Evolutionary conservation across 53 echinoderm and acorn worm genomes (phyloP).

Genomic region (Actinopyga echinites): DNA sequence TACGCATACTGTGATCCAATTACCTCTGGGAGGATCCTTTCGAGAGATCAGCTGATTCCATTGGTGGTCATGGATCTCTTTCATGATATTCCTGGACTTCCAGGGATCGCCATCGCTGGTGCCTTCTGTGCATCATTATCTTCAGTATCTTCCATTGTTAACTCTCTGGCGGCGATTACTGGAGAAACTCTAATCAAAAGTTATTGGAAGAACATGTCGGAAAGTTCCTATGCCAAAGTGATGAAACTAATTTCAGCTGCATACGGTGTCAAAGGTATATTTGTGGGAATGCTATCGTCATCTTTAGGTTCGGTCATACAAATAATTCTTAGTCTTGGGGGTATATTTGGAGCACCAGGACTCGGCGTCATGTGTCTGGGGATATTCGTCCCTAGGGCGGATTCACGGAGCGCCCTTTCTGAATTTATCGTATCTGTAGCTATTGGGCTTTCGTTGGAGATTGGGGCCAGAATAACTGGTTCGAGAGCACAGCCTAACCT

Average conservation of each 20-base stretch:
- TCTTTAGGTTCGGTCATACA: conserved; percentile 20
- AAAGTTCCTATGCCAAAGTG: not conserved
- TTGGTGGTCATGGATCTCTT: conserved; percentile 62
- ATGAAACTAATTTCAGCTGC: conserved; percentile 12
- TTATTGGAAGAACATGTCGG: conserved; percentile 11
- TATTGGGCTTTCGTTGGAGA: not conserved
- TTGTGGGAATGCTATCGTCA: not conserved
- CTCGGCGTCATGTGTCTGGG: conserved; percentile 25
- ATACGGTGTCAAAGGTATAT: conserved; percentile 1
- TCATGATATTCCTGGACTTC: conserved; percentile 50
- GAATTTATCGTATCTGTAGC: conserved; percentile 1
- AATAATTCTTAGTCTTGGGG: conserved; percentile 20
- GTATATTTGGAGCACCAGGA: conserved; percentile 28
- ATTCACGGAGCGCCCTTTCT: conserved; percentile 6
- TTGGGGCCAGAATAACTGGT: conserved; percentile 19
- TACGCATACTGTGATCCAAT: conserved; percentile 49
- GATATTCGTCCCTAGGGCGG: conserved; percentile 26
- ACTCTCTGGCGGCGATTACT: conserved; percentile 63
- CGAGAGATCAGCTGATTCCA: conserved; percentile 35
- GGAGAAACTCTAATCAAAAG: conserved; percentile 55
- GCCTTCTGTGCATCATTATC: conserved; percentile 68
- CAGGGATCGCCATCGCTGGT: conserved; percentile 64
- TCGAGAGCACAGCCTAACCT: conserved; percentile 1
- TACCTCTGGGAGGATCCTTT: not conserved
- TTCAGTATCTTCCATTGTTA: conserved; percentile 66